Percentiles rank a stretch among this genome's conserved stretches.
These are phyloP conservation scores for Unio pictorum DNA, from an alignment of 2,888 invertebrate species.

Conservation along the genomic window DNA sequence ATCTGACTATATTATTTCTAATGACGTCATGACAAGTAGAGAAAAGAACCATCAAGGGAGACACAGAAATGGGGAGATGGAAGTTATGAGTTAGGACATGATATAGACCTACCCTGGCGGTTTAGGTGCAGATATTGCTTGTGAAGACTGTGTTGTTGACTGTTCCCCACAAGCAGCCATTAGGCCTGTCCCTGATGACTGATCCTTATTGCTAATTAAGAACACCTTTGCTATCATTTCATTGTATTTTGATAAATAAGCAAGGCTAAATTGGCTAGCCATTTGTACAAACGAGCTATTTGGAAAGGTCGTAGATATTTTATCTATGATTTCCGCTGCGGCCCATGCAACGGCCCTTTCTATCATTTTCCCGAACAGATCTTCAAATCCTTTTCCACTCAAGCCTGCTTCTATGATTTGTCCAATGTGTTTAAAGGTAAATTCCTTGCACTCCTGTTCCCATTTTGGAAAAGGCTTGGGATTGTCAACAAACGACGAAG, in stretches of 20 bases:
- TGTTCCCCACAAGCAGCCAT: no score
- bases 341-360: conserved; percentile 1
- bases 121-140: no score
- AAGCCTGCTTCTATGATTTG: conserved; percentile 19
- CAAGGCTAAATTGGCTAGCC: background rate
- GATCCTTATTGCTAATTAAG: background rate
- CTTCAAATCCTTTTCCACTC: conserved; percentile 4
- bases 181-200: background rate
- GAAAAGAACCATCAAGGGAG: no score
- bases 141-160: no score
- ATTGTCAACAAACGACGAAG: conserved; percentile 41
- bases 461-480: conserved; percentile 42
- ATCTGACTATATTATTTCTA: no score
- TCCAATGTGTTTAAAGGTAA: conserved; percentile 32
- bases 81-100: no score
- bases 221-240: background rate
- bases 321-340: background rate
- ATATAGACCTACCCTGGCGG: no score
- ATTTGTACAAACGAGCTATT: background rate
- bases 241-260: background rate
- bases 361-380: conserved; percentile 10
- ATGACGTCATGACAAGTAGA: no score
- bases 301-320: background rate
- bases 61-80: no score
- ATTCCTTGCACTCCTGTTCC: conserved; percentile 47